A percentile compares a stretch with the other conserved stretches of the same genome.
phyloP scores from a whole-genome alignment of 2,888 invertebrate species.

The Tipula helvola region DNA sequence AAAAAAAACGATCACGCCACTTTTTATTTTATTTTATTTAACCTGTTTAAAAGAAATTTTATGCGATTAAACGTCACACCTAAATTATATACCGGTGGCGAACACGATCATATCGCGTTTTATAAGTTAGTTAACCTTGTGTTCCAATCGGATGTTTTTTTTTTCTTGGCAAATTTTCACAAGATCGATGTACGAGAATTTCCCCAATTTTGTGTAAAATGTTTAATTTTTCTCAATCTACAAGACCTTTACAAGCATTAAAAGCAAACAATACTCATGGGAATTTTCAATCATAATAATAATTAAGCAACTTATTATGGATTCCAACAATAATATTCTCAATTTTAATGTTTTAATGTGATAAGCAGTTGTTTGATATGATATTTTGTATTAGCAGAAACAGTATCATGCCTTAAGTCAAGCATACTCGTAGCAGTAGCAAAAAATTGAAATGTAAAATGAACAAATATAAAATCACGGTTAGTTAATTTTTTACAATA shows the following conservation, averaged over 20 bases:
- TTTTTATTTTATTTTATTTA: background rate
- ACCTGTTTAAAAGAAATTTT: background rate
- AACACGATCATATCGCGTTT: background rate
- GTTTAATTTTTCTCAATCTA: too few relatives aligned
- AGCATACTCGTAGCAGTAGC: background rate
- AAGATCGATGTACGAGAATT: background rate
- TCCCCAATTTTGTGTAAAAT: background rate
- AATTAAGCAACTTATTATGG: background rate
- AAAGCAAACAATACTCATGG: background rate
- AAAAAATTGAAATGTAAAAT: background rate
- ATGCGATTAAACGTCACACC: background rate
- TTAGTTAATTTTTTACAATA: conserved; percentile 7
- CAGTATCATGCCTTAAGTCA: background rate
- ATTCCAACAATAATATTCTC: background rate
- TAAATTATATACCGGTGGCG: background rate
- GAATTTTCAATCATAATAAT: background rate
- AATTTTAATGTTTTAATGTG: background rate
- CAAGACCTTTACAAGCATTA: too few relatives aligned
- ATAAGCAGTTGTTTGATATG: background rate
- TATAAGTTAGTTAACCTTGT: background rate
- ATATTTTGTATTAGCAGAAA: background rate
- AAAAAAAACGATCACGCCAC: background rate
- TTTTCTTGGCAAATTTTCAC: background rate
- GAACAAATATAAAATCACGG: background rate
- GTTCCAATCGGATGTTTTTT: background rate